Evolutionary conservation across 2,888 invertebrate genomes (phyloP).

Genomic region (Limenitis camilla): DNA sequence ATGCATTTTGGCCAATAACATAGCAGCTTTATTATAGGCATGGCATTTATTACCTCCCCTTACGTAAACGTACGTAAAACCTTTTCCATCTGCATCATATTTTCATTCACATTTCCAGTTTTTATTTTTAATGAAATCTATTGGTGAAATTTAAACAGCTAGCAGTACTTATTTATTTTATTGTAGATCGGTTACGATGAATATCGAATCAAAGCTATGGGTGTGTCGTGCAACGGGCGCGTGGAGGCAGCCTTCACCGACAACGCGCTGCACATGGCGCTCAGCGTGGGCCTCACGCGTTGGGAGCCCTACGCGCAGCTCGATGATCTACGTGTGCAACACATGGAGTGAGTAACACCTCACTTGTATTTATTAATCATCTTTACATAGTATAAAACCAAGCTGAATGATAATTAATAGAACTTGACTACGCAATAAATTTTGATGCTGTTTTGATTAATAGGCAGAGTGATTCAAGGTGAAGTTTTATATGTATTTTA

Average conservation of each 20-base stretch:
- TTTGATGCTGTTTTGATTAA: too few species aligned
- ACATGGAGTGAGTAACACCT: constrained; percentile 48
- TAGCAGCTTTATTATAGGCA: neutral
- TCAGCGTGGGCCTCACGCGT: constrained; percentile 51
- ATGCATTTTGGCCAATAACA: too few species aligned
- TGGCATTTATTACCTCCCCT: too few species aligned
- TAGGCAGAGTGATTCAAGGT: too few species aligned
- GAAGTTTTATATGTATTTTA: too few species aligned
- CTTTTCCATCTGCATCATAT: too few species aligned
- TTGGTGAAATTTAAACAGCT: neutral
- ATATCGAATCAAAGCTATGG: constrained; percentile 64
- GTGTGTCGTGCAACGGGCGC: constrained; percentile 54
- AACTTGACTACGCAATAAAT: too few species aligned
- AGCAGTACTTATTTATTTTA: neutral
- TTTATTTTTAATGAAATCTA: too few species aligned
- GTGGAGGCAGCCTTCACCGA: constrained; percentile 47
- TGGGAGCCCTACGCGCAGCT: constrained; percentile 65
- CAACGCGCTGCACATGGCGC: constrained; percentile 49
- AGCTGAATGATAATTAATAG: too few species aligned
- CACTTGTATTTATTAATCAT: neutral
- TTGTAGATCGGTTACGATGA: constrained; percentile 62
- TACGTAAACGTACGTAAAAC: too few species aligned
- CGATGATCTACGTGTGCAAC: constrained; percentile 51
- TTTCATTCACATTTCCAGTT: too few species aligned
- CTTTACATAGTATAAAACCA: too few species aligned